Conservation (phyloP, 2,888 invertebrate species). For the Eubasilissa splendida region DNA sequence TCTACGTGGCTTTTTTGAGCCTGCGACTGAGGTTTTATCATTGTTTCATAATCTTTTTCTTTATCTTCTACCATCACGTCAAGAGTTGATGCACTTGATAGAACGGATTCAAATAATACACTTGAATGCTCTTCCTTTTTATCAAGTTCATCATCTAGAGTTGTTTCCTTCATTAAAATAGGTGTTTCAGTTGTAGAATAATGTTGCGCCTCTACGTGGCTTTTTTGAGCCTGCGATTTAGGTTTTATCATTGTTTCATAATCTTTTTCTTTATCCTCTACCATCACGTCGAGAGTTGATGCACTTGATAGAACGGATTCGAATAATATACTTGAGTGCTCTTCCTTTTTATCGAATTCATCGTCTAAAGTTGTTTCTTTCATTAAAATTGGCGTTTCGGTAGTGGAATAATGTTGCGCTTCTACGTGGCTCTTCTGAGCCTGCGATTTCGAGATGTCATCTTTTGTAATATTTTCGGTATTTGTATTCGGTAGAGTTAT, state of each 20-base stretch:
- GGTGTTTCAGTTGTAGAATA: slow-evolving; percentile 56
- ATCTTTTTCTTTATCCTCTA: slow-evolving; percentile 66
- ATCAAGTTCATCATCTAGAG: slow-evolving; percentile 57
- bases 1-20: slow-evolving; percentile 40
- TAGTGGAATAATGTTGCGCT: slow-evolving; percentile 55
- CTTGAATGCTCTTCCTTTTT: slow-evolving; percentile 64
- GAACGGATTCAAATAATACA: slow-evolving; percentile 67
- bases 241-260: slow-evolving; percentile 61
- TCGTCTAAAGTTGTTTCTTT: slow-evolving; percentile 61
- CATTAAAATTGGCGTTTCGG: slow-evolving; percentile 56
- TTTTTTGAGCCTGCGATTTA: slow-evolving; percentile 65
- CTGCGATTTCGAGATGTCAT: slow-evolving; percentile 64
- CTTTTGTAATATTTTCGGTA: slow-evolving; percentile 59
- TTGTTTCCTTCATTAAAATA: slow-evolving; percentile 60
- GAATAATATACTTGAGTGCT: slow-evolving; percentile 66
- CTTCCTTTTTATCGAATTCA: slow-evolving; percentile 60
- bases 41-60: slow-evolving; percentile 64
- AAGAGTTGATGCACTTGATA: slow-evolving; percentile 63
- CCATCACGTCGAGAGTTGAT: slow-evolving; percentile 65
- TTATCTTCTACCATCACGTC: slow-evolving; percentile 65
- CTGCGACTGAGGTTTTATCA: slow-evolving; percentile 63
- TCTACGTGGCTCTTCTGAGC: slow-evolving; percentile 66
- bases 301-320: slow-evolving; percentile 65
- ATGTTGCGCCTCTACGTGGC: slow-evolving; percentile 62
- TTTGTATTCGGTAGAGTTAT: slow-evolving; percentile 60